These are phyloP conservation scores for Araneus ventricosus DNA, from an alignment of 1,140 invertebrate species.

Conservation along the genomic window DNA sequence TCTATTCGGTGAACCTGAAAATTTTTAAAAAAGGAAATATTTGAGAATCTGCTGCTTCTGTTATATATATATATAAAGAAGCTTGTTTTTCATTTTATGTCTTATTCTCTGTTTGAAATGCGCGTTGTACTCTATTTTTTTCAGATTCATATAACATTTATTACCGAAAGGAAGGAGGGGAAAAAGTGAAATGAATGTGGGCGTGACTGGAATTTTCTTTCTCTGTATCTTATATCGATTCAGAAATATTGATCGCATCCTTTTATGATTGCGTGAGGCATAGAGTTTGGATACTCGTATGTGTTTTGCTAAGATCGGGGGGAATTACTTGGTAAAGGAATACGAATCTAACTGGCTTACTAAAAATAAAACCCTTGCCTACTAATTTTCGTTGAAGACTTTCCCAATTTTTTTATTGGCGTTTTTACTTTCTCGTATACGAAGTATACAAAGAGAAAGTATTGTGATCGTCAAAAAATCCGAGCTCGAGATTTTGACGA, in stretches of 20 bases:
- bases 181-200: not conserved
- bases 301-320: not conserved
- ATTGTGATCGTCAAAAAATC: no score
- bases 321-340: not conserved
- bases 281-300: not conserved
- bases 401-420: not conserved
- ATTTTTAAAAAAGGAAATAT: not conserved
- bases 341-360: not conserved
- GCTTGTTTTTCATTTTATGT: not conserved
- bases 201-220: conserved; percentile 18
- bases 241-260: not conserved
- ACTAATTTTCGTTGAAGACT: not conserved
- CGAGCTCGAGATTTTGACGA: no score
- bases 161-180: not conserved
- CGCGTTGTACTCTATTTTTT: not conserved
- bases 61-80: not conserved
- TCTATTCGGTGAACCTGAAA: not conserved
- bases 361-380: not conserved
- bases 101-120: not conserved
- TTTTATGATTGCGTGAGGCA: conserved; percentile 13
- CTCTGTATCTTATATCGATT: not conserved
- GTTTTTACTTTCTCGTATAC: no score
- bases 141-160: not conserved
- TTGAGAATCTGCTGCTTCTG: not conserved
- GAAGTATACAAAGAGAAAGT: no score